A percentile compares a stretch with the other conserved stretches of the same genome.
Evolutionary conservation across 2,888 invertebrate species (phyloP).

Genomic region (Exocentrus adspersus): DNA sequence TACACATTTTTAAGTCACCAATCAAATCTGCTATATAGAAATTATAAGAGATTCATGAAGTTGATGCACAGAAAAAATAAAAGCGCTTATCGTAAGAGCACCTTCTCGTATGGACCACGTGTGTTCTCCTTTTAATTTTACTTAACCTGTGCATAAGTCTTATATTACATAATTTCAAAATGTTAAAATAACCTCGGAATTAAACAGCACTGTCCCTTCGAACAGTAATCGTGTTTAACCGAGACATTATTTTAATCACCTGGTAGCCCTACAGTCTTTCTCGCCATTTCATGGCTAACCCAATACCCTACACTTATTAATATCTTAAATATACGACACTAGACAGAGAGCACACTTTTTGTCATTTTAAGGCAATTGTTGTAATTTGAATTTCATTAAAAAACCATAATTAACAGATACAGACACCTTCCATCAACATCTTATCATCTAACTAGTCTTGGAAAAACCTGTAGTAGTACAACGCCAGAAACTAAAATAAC

Average conservation of each 20-base stretch:
- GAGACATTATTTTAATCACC: constrained; percentile 56
- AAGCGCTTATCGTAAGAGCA: constrained; percentile 45
- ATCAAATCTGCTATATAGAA: constrained; percentile 32
- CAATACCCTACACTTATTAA: constrained; percentile 44
- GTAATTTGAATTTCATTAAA: constrained; percentile 9
- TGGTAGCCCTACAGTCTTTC: constrained; percentile 63
- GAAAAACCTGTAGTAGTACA: too few relatives aligned
- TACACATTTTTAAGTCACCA: constrained; percentile 33
- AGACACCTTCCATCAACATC: too few relatives aligned
- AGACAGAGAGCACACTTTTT: constrained; percentile 56
- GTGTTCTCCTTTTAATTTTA: constrained; percentile 47
- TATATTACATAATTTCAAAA: constrained; percentile 46
- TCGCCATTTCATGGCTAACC: constrained; percentile 44
- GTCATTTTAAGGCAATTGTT: constrained; percentile 55
- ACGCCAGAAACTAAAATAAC: too few relatives aligned
- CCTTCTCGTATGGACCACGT: constrained; percentile 55
- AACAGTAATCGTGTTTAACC: constrained; percentile 25
- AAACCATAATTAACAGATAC: too few relatives aligned
- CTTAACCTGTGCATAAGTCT: constrained; percentile 55
- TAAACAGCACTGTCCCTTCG: constrained; percentile 18
- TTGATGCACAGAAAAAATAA: constrained; percentile 35
- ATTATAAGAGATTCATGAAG: constrained; percentile 30
- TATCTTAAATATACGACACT: constrained; percentile 48
- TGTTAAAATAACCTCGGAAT: constrained; percentile 31
- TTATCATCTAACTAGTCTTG: too few relatives aligned